Evolutionary conservation across 2,797 vertebrate species (phyloP), one percentile per base, ranked within the genome.

Genomic region (Vireo griseus): DNA sequence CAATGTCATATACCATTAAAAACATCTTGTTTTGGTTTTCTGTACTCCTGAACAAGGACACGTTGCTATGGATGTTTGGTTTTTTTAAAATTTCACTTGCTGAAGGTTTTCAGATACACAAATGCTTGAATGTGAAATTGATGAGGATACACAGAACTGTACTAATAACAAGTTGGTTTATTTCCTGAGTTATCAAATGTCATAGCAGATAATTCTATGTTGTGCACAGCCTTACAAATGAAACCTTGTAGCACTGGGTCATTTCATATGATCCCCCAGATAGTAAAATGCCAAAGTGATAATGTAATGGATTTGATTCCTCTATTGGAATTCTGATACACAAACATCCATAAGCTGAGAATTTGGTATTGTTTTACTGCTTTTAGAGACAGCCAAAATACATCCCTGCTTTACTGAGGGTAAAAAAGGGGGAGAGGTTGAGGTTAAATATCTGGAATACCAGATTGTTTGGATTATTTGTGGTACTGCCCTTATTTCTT

Each of bases 151-250:
- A 91, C 62, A 58, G 72, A 76, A 81, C 68, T 61, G 16, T 69
- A 83, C 59, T 88, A 69, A 68, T 69, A 86, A 39, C 74, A 81
- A 77, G 40, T 51, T 69, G 81, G 48, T 66, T 96, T 87, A 92
- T 95, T 94, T 94, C 90, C 93, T 95, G 94, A 95, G 88, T 88
- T 94, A 79, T 91, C 55, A 84, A 77, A 93, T 72, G 25, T 47
- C 57, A 78, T 51, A 88, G 74, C 73, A 90, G 63, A 55, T 92
- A 83, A 94, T 72, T 84, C 52, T 92, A 95, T 62, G 29, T 81
- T 94, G 79, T 90, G 52, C 58, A 89, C 68, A 80, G n/a, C 67
- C 42, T 94, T 89, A 88, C 33, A 94, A 88, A 81, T 62, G 55
- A 93, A 93, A 88, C 44, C 40, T 59, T 59, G 48, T 57, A 87